Conservation (phyloP, 2,797 vertebrate genomes). For the Smutsia gigantea region DNA sequence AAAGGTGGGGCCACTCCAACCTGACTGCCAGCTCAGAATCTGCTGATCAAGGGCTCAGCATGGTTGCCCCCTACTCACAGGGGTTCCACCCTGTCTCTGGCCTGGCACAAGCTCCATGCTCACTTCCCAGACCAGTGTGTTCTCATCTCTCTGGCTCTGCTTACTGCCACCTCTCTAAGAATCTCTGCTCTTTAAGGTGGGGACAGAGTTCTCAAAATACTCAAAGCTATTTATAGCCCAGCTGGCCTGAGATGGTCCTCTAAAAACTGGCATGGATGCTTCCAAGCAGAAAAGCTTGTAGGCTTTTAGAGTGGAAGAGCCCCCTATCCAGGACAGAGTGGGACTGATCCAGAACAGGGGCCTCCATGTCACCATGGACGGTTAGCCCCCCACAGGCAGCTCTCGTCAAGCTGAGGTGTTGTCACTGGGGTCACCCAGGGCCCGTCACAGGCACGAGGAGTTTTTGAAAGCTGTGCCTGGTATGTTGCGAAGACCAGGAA, state of each 20-base stretch:
- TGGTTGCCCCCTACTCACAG: background rate
- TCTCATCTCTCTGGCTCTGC: constrained; percentile 43
- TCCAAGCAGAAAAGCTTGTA: constrained; percentile 63
- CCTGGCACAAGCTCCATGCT: constrained; percentile 23
- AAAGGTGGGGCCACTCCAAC: constrained; percentile 56
- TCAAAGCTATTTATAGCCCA: constrained; percentile 78
- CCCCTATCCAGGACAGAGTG: background rate
- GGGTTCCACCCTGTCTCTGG: background rate
- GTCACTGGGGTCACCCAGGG: constrained; percentile 62
- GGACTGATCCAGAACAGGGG: background rate
- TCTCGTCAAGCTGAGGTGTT: constrained; percentile 43
- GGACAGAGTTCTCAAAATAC: constrained; percentile 78
- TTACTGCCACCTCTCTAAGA: constrained; percentile 79
- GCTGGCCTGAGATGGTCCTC: constrained; percentile 45
- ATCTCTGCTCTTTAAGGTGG: constrained; percentile 75
- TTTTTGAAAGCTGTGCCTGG: constrained; percentile 72
- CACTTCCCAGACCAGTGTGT: constrained; percentile 23
- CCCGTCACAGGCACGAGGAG: constrained; percentile 62
- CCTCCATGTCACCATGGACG: background rate
- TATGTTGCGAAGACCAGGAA: constrained; percentile 65
- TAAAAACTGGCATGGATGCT: constrained; percentile 69
- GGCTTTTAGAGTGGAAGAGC: background rate
- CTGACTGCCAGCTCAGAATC: constrained; percentile 46
- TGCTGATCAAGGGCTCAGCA: background rate
- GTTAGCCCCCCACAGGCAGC: constrained; percentile 20